Percentiles rank a stretch among this genome's conserved stretches.
Conservation (phyloP, 30 jellyfish, hydroid and myxozoan genomes). For the Sanderia malayensis region DNA sequence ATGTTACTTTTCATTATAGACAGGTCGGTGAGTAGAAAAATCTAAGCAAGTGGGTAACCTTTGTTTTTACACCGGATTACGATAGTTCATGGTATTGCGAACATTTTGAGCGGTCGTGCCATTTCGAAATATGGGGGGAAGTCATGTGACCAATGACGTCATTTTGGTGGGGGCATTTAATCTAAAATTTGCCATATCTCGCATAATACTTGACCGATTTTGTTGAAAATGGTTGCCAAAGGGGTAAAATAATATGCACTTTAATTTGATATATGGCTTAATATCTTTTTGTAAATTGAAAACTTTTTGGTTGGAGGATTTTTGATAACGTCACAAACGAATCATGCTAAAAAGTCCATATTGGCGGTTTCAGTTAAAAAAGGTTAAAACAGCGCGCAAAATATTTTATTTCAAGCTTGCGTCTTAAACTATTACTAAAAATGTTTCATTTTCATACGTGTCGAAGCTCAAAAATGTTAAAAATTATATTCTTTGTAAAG, state of each 20-base stretch:
- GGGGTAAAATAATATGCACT: not conserved
- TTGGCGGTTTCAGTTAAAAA: not conserved
- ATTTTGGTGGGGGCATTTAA: not conserved
- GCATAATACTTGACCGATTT: not conserved
- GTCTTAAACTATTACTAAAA: not conserved
- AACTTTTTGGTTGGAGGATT: too few species aligned
- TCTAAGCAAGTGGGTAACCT: conserved; percentile 1
- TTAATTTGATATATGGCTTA: not conserved
- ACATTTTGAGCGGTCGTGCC: conserved; percentile 19
- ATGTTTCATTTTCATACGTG: not conserved
- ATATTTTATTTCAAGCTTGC: not conserved
- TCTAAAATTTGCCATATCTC: not conserved
- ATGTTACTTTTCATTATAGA: too few species aligned
- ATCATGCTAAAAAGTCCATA: not conserved
- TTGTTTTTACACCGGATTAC: not conserved
- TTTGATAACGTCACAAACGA: too few species aligned
- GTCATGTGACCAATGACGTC: conserved; percentile 12
- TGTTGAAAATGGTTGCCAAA: not conserved
- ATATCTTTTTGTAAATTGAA: not conserved
- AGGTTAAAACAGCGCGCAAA: not conserved
- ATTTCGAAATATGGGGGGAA: conserved; percentile 16
- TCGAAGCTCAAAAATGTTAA: not conserved
- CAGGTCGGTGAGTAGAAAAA: not conserved
- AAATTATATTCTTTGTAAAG: too few species aligned
- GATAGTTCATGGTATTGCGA: not conserved